A percentile compares a stretch with the other conserved stretches of the same genome.
These are phyloP conservation scores for Paramuricea clavata DNA, from an alignment of 92 coral and sea anemone species.

Conservation along the genomic window DNA sequence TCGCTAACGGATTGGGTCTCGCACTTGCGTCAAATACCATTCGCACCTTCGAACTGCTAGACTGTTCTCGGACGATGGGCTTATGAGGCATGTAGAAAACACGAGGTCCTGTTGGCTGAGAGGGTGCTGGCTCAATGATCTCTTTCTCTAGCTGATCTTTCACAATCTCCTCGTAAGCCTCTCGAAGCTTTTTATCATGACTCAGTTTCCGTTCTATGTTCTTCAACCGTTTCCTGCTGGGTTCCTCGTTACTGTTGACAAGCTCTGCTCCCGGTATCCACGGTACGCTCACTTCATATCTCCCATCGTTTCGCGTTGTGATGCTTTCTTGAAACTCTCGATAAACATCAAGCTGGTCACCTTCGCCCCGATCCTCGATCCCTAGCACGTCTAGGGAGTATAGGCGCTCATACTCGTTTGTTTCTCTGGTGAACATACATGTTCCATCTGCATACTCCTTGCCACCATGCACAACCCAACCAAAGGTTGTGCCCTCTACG, in stretches of 20 bases:
- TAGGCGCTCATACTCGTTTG: conserved; percentile 14
- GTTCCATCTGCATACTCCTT: background rate
- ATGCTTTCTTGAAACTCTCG: conserved; percentile 55
- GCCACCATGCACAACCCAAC: conserved; percentile 68
- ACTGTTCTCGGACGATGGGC: no score
- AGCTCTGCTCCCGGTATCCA: conserved; percentile 75
- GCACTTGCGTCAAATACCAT: conserved; percentile 74
- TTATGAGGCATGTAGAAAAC: no score
- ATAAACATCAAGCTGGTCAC: conserved; percentile 26
- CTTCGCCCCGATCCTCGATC: conserved; percentile 8
- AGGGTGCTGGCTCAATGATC: conserved; percentile 27
- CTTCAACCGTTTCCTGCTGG: conserved; percentile 64
- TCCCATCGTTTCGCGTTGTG: conserved; percentile 37
- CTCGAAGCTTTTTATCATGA: conserved; percentile 6
- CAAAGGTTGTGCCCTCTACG: conserved; percentile 60
- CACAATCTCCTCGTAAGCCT: conserved; percentile 20
- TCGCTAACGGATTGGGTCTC: conserved; percentile 55
- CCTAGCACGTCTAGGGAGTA: conserved; percentile 11
- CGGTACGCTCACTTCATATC: conserved; percentile 73
- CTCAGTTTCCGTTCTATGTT: background rate
- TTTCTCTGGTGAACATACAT: conserved; percentile 7
- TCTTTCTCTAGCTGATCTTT: conserved; percentile 51
- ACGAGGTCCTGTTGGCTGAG: conserved; percentile 1
- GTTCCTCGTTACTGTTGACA: conserved; percentile 58
- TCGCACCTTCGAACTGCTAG: conserved; percentile 61